Evolutionary conservation across 2,888 invertebrate species (phyloP), one percentile per base, ranked within the genome.

Genomic region (Cetonia aurata): DNA sequence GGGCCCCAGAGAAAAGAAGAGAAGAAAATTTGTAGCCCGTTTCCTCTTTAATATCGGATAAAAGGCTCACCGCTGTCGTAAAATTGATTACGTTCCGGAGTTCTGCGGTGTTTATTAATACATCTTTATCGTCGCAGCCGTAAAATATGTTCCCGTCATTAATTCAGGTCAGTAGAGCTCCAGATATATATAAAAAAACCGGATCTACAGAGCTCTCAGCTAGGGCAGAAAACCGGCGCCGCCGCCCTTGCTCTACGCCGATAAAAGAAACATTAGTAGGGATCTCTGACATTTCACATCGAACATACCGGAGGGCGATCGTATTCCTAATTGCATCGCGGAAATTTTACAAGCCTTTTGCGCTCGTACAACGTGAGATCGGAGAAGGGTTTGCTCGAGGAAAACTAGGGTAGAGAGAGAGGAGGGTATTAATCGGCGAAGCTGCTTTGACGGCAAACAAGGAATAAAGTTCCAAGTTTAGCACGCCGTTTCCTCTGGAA

Each of bases 381-480:
- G 17, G 25, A 6, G 25, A 25, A 52, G 25, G 25, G 25, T 3
- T 15, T 15, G 50, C 4, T 19, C 19, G 4, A 52, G 17, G 17
- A 17, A 19, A 52, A 10, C 17, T 2, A 3, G 19, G 17, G 52
- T 10, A 52, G 19, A 10, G 8, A 8, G 37, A 37, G 6, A 8
- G 37, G 15, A 6, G 50, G 25, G 52, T 10, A 19, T 25, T 52
- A 15, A 19, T 50, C 19, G 17, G 50, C 15, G 17, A 19, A 3
- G 15, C 19, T 19, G 10, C 19, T 55, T 33, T 13, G 56, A 57
- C 41, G 56, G 37, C 57, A 44, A 57, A 57, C 57, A 42, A 57
- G 42, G 57, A 57, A 57, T 57, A 57, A 57, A 57, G 57, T 57
- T 33, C 57, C 17, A 19, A 57, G 44, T 57, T 57, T 57, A 57